Base-by-base conservation (phyloP, 2,113 vertebrate species). In the Bagarius yarrelli region DNA sequence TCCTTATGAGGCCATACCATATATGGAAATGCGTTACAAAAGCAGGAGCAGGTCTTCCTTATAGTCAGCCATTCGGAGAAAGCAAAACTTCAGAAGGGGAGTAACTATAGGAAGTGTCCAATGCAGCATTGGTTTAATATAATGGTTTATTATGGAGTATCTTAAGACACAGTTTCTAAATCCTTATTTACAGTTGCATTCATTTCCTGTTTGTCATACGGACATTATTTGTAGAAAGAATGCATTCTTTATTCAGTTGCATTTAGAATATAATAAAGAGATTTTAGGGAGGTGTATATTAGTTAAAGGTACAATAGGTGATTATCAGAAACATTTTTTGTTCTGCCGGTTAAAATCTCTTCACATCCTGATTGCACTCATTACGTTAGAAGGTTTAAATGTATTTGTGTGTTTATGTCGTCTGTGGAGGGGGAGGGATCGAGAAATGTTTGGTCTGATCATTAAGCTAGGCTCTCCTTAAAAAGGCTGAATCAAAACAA, bases 1-100 rank as follows among this genome's bases (percentile, higher is more conserved):
- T 79, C 19, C 71, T 47, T n/a, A 87, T 50, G 23, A 70, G 71
- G 14, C 47, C 67, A 78, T 9, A 82, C 91, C 90, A 87, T 91
- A 91, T 87, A 92, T 86, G 90, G 91, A 87, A 85, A 81, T 85
- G 59, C 36, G 85, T 23, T 83, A 85, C 83, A 84, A 25, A 1
- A 78, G 30, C 40, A 27, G 8, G 52, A 32, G n/a, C 47, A 21
- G 13, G 60, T 44, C 57, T 60, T 47, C 11, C 52, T 83, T 80
- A 78, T 83, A 84, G 50, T 40, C 44, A 72, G 56, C 85, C 87
- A 89, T 84, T 90, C 86, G 89, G 83, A 88, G 36, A 77, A 84
- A 79, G 80, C 40, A 15, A 56, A 81, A 53, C 23, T 32, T 52
- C 89, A 89, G 88, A 27, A 84, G 82, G 89, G 91, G 91, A 91